Base-by-base conservation (phyloP, 2,113 vertebrate species). In the Odontophorus gujanensis region DNA sequence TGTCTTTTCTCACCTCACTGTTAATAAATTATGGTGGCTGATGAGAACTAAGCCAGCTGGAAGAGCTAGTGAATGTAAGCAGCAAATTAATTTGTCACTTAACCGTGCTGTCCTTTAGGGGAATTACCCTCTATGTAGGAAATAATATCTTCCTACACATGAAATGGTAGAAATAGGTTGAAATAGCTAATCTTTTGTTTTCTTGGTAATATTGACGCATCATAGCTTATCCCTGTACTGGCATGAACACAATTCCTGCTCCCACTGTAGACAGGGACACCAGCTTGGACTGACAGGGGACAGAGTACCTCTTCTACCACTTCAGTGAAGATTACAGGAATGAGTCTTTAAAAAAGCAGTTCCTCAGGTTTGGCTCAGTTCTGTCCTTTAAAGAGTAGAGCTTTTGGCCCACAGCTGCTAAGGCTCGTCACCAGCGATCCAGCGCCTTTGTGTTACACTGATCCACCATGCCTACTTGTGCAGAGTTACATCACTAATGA, bases 1-100 rank as follows among this genome's bases (percentile, higher is more conserved):
- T 97, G 97, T 97, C 97, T 98, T 98, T 97, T 97, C 96, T 96
- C 97, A 97, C 97, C 97, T 98, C 97, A 89, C 97, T 96, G 97
- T 98, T 98, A 97, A 98, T 98, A 98, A 98, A 98, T 98, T 97
- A 97, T 96, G 94, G 97, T 97, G 89, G 96, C 94, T 97, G 97
- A 97, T 97, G 97, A 97, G 97, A 98, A 97, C 96, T 93, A 97
- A 97, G 94, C 97, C 97, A 97, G 97, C 96, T 97, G 82, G 95
- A 97, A 97, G 95, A 97, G 87, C 90, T 93, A 89, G 94, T 92
- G 86, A 93, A 89, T 93, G 87, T 90, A 96, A 97, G 95, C 87
- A 96, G 92, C 87, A 95, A 96, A 97, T 97, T 97, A 96, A 97
- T 97, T 97, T 97, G 96, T 97, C 93, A 95, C 93, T 93, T 95